Evolutionary conservation across 2,888 invertebrate genomes (phyloP), one percentile per base, ranked within the genome.

Genomic region (Zootermopsis nevadensis): DNA sequence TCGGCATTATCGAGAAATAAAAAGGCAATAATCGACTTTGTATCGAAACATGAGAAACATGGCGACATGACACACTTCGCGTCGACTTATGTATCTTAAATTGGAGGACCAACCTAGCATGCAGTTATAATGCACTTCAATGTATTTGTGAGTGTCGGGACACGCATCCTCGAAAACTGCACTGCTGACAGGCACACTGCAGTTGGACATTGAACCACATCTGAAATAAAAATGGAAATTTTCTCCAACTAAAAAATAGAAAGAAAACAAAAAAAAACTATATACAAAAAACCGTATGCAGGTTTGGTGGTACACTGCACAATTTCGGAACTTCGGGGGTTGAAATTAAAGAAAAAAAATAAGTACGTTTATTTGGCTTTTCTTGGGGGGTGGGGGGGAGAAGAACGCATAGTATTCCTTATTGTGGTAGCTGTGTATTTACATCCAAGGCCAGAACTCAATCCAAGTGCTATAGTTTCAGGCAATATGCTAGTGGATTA

Each of bases 61-160:
- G 69, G 69, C 74, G 74, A 74, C 74, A 74, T 74, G 74, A 74
- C 74, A 33, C 74, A 35, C 74, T 74, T 74, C 38, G 74, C 4
- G 31, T 69, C 33, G 15, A 69, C 69, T 69, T 3, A 69, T 74
- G 6, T 74, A 74, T 74, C 31, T 31, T 33, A 74, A n/a, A 74
- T 8, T 60, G 33, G 15, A 69, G 33, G 76, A 84, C 84, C 84
- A 83, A 84, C 84, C 84, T 84, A 84, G 81, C 88, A 88, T 88
- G 88, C 93, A 93, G 86, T 88, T 87, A 89, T 91, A 93, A 85
- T 93, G 92, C 86, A 90, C 92, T 89, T 93, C 92, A 87, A 93
- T 89, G 90, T 93, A 93, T 89, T 93, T 93, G 87, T 89, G 89
- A 85, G 93, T 92, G 85, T 90, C 91, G 85, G 91, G 91, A 89